A percentile compares a stretch with the other conserved stretches of the same genome.
Evolutionary conservation across 2,113 vertebrate genomes (phyloP).

Genomic region (Heloderma charlesbogerti): DNA sequence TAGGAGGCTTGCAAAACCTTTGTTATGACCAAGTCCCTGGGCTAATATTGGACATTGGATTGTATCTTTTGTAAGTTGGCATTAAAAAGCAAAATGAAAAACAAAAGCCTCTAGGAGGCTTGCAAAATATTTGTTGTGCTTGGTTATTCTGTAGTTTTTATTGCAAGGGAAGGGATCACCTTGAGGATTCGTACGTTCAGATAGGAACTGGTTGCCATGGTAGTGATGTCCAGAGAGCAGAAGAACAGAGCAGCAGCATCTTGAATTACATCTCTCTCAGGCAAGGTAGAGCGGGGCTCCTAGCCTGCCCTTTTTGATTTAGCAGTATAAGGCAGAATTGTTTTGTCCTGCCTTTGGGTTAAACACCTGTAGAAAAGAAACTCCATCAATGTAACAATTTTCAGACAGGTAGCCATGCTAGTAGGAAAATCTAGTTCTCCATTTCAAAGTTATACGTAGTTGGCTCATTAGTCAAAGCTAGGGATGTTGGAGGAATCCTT

Average conservation of each 20-base stretch:
- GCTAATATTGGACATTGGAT: not conserved
- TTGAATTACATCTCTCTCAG: constrained; percentile 17
- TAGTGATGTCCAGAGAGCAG: constrained; percentile 23
- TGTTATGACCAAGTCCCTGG: not conserved
- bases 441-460: too few species aligned
- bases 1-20: not conserved
- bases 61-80: not conserved
- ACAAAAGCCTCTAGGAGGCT: too few species aligned
- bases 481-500: too few species aligned
- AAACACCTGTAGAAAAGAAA: not conserved
- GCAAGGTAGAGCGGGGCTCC: not conserved
- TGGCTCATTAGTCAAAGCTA: too few species aligned
- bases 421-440: not conserved
- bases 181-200: not conserved
- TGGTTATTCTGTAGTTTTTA: constrained; percentile 11
- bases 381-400: not conserved
- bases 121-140: not conserved
- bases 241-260: constrained; percentile 39
- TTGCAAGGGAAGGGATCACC: constrained; percentile 12
- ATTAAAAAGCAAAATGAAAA: not conserved
- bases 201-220: constrained; percentile 31
- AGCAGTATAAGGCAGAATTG: not conserved
- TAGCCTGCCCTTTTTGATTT: not conserved
- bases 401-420: too few species aligned
- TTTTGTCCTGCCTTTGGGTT: not conserved